phyloP scores from a whole-genome alignment of 2,113 vertebrate species.

The Prinia subflava region DNA sequence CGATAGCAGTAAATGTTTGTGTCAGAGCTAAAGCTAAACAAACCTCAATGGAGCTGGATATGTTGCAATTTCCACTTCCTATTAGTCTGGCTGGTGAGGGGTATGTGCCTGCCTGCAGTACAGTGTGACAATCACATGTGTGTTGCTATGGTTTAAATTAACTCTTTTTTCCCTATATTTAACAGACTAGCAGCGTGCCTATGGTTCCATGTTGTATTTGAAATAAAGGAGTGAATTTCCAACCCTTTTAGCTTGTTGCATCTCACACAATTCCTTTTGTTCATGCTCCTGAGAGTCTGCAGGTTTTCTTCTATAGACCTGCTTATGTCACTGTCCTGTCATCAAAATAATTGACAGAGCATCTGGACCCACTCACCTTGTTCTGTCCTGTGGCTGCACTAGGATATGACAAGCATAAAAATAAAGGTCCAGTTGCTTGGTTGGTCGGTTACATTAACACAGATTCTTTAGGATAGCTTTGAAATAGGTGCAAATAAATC shows the following conservation, averaged over 20 bases:
- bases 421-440: neutral
- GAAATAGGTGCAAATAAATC: neutral
- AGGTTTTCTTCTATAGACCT: neutral
- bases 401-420: neutral
- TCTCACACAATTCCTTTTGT: neutral
- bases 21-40: neutral
- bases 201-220: neutral
- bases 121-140: neutral
- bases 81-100: neutral
- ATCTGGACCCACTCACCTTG: neutral
- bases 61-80: neutral
- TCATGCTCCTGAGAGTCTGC: neutral
- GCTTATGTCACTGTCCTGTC: neutral
- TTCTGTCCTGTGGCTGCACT: neutral
- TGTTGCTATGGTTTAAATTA: neutral
- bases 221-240: neutral
- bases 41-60: neutral
- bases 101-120: neutral
- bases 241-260: neutral
- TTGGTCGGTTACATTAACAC: neutral
- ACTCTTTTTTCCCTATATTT: neutral
- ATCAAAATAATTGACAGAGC: neutral
- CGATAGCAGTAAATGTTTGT: neutral
- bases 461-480: neutral
- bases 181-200: neutral